Conservation (phyloP, 1,140 invertebrate species). For the Spodoptera litura region DNA sequence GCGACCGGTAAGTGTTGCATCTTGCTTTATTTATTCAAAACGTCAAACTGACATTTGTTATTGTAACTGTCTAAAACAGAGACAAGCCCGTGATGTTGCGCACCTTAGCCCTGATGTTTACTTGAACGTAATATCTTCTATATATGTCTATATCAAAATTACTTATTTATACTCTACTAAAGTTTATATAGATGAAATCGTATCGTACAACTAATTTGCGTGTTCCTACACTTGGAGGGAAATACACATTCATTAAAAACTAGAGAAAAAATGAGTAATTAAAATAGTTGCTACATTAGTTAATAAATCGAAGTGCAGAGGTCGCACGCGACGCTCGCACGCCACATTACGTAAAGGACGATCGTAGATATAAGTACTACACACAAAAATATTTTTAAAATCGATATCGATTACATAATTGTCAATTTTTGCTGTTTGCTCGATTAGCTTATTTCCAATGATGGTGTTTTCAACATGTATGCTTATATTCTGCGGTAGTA, state of each 20-base stretch:
- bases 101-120: conserved; percentile 7
- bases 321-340: conserved; percentile 44
- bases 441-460: conserved; percentile 2
- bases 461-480: conserved; percentile 1
- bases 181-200: too few relatives aligned
- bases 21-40: conserved; percentile 22
- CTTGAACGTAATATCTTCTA: background rate
- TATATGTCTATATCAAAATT: too few relatives aligned
- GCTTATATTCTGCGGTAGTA: background rate
- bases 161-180: too few relatives aligned
- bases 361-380: conserved; percentile 11
- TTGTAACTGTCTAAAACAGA: background rate
- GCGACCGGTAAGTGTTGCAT: conserved; percentile 10
- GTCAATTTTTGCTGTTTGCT: conserved; percentile 5
- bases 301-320: conserved; percentile 42
- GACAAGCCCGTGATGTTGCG: conserved; percentile 8
- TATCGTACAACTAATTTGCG: background rate
- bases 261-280: conserved; percentile 38
- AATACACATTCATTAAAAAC: conserved; percentile 38
- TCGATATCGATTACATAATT: background rate
- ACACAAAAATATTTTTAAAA: conserved; percentile 31
- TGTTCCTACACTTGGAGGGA: background rate
- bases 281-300: conserved; percentile 41
- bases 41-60: conserved; percentile 7
- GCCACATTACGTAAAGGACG: conserved; percentile 44